Conservation (phyloP, 2,113 vertebrate species). For the Eulemur macaco region DNA sequence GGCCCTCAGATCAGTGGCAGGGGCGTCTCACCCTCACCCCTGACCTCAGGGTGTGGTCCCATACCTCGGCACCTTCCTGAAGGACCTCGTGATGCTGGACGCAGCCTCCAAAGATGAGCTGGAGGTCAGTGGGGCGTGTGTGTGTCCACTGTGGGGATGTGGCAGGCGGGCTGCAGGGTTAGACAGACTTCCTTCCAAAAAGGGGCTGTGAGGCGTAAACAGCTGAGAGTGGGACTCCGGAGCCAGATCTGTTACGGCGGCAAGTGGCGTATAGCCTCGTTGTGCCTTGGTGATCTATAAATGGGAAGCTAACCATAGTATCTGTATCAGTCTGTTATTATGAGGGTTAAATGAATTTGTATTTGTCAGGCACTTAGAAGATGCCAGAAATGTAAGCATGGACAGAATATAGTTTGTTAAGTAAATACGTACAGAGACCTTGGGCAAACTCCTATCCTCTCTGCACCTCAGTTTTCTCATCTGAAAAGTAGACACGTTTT, state of each 20-base stretch:
- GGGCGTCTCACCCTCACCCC: not conserved
- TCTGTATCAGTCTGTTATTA: not conserved
- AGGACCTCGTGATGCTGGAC: conserved; percentile 94
- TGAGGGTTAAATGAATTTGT: not conserved
- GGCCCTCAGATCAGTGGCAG: not conserved
- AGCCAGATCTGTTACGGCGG: not conserved
- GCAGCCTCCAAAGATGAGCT: conserved; percentile 91
- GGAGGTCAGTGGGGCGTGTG: conserved; percentile 83
- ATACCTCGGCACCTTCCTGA: conserved; percentile 94
- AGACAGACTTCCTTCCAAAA: not conserved
- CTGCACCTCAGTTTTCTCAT: not conserved
- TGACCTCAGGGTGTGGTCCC: conserved; percentile 86
- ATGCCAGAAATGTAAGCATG: not conserved
- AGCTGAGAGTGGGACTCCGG: not conserved
- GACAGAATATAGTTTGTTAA: not conserved
- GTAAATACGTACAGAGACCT: not conserved
- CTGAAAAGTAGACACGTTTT: not conserved
- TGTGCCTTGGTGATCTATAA: not conserved
- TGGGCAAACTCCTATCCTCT: not conserved
- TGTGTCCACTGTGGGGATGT: not conserved
- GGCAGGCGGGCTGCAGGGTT: not conserved
- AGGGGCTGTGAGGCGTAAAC: not conserved
- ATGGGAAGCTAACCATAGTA: not conserved
- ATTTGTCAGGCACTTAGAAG: not conserved
- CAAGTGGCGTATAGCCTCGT: no score